Evolutionary conservation across 1,140 invertebrate species (phyloP).

Genomic region (Pteromalus puparum): DNA sequence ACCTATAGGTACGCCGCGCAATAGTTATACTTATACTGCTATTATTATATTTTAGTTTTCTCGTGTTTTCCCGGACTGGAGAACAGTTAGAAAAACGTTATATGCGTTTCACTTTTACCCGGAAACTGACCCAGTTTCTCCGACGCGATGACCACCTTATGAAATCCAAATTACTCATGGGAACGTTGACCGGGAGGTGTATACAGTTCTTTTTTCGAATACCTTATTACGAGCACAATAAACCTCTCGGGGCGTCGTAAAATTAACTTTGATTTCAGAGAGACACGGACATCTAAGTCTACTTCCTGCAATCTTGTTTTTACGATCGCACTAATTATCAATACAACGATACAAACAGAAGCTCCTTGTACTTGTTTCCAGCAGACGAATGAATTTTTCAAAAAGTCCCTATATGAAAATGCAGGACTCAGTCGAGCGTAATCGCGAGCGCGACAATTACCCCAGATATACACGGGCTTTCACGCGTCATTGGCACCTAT

Average conservation of each 20-base stretch:
- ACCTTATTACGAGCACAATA: background rate
- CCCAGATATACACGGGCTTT: constrained; percentile 35
- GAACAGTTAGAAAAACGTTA: background rate
- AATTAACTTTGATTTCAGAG: too few species aligned
- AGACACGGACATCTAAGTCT: too few species aligned
- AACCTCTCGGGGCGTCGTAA: background rate
- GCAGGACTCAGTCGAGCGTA: background rate
- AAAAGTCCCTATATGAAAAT: background rate
- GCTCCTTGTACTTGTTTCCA: background rate
- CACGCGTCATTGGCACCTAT: constrained; percentile 45
- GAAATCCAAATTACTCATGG: background rate
- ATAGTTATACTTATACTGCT: background rate
- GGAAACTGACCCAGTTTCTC: constrained; percentile 4
- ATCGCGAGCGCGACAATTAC: background rate
- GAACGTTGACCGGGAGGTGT: background rate
- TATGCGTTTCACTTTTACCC: constrained; percentile 9
- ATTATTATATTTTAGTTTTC: background rate
- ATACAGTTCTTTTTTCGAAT: background rate
- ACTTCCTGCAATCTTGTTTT: too few species aligned
- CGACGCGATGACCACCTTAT: background rate
- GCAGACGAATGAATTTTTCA: background rate
- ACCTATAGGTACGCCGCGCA: too few species aligned
- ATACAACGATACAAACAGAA: background rate
- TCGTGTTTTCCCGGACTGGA: background rate
- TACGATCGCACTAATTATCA: too few species aligned